Percentiles rank a stretch among this genome's conserved stretches.
phyloP scores from a whole-genome alignment of 2,888 invertebrate genomes.

The Isotomurus palustris region DNA sequence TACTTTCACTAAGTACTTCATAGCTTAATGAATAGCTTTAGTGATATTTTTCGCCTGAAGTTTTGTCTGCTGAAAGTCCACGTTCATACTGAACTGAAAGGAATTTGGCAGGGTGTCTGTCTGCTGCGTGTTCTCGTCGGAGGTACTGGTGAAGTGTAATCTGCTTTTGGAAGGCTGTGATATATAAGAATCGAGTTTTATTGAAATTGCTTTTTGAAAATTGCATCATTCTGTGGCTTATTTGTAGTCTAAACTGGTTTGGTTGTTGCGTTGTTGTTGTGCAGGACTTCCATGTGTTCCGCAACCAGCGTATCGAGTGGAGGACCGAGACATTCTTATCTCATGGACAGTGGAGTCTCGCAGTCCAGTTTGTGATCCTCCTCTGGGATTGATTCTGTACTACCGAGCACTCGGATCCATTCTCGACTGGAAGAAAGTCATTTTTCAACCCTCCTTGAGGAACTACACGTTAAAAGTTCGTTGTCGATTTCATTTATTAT shows the following conservation, averaged over 20 bases:
- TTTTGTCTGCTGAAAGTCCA: no score
- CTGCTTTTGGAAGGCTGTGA: no score
- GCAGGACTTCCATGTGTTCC: slow-evolving; percentile 38
- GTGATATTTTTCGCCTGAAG: no score
- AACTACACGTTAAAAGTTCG: slow-evolving; percentile 43
- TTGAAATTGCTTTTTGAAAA: background rate
- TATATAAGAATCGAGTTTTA: no score
- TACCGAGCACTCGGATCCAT: slow-evolving; percentile 42
- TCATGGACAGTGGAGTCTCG: slow-evolving; percentile 29
- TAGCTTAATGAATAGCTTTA: no score
- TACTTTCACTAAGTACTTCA: no score
- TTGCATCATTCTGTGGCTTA: background rate
- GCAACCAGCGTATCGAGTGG: slow-evolving; percentile 33
- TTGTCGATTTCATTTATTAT: slow-evolving; percentile 10
- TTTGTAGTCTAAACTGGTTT: no score
- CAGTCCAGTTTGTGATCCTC: slow-evolving; percentile 31
- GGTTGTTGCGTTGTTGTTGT: no score
- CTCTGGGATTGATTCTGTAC: slow-evolving; percentile 43
- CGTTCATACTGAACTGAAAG: no score
- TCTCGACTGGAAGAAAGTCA: slow-evolving; percentile 41
- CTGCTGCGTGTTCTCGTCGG: no score
- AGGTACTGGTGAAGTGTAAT: no score
- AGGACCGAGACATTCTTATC: slow-evolving; percentile 40
- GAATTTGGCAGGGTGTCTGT: no score
- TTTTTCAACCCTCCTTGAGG: slow-evolving; percentile 35